Conservation (phyloP, 1,140 invertebrate genomes). For the Macrobrachium rosenbergii region DNA sequence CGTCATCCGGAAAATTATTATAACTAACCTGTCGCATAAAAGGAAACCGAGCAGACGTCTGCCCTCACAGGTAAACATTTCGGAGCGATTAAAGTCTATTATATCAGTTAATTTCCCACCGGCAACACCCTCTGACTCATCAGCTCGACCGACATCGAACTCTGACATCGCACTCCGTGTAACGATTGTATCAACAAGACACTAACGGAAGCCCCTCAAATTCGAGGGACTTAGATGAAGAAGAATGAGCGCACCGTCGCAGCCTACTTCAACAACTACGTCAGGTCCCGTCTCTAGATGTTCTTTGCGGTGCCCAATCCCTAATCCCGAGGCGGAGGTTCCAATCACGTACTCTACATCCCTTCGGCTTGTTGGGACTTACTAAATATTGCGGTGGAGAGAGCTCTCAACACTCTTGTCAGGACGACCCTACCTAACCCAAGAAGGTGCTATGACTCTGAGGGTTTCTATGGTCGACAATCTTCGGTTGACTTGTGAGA, state of each 20-base stretch:
- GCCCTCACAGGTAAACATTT: background rate
- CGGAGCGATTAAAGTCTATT: background rate
- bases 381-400: conserved; percentile 9
- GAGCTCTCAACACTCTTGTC: background rate
- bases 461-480: background rate
- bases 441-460: background rate
- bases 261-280: background rate
- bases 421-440: background rate
- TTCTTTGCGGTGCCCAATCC: background rate
- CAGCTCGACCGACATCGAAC: too few species aligned
- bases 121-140: too few species aligned
- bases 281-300: background rate
- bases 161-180: too few species aligned
- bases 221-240: background rate
- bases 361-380: background rate
- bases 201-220: too few species aligned
- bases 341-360: conserved; percentile 28
- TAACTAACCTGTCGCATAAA: too few species aligned
- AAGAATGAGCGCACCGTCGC: background rate
- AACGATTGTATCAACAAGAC: too few species aligned
- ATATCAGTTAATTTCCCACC: too few species aligned
- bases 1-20: too few species aligned
- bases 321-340: conserved; percentile 30
- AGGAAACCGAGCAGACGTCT: too few species aligned
- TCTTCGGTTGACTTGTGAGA: background rate